Conservation (phyloP, 2,113 vertebrate species). For the Sebastes schlegelii region DNA sequence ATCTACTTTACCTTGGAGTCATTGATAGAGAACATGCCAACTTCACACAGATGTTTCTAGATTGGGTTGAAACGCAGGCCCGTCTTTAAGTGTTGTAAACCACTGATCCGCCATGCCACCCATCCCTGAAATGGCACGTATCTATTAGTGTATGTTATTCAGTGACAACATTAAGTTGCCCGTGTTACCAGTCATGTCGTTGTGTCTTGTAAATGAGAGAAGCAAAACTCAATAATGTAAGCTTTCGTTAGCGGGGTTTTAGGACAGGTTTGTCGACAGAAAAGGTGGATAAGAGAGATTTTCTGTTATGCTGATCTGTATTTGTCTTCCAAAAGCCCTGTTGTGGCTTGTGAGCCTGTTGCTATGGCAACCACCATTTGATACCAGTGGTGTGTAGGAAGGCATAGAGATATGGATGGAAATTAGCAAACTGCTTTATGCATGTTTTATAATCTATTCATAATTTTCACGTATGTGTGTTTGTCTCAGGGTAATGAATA, state of each 20-base stretch:
- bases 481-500: conserved; percentile 50
- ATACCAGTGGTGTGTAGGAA: conserved; percentile 85
- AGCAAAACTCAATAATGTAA: conserved; percentile 5
- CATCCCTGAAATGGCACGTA: not conserved
- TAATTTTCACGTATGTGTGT: conserved; percentile 51
- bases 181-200: not conserved
- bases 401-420: conserved; percentile 78
- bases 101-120: not conserved
- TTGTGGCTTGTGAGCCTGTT: conserved; percentile 85
- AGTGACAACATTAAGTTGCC: not conserved
- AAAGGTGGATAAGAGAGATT: conserved; percentile 63
- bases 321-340: conserved; percentile 84
- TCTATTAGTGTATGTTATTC: not conserved
- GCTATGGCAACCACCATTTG: conserved; percentile 85
- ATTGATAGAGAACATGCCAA: not conserved
- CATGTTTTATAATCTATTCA: conserved; percentile 73
- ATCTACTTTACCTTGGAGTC: not conserved
- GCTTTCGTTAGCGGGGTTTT: conserved; percentile 9
- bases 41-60: not conserved
- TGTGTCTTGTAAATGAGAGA: conserved; percentile 4
- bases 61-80: not conserved
- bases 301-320: conserved; percentile 77
- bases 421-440: conserved; percentile 79
- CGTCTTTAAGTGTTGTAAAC: not conserved
- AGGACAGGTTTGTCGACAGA: conserved; percentile 56